Evolutionary conservation across 2,888 invertebrate species (phyloP).

Genomic region (Nasonia oneida): DNA sequence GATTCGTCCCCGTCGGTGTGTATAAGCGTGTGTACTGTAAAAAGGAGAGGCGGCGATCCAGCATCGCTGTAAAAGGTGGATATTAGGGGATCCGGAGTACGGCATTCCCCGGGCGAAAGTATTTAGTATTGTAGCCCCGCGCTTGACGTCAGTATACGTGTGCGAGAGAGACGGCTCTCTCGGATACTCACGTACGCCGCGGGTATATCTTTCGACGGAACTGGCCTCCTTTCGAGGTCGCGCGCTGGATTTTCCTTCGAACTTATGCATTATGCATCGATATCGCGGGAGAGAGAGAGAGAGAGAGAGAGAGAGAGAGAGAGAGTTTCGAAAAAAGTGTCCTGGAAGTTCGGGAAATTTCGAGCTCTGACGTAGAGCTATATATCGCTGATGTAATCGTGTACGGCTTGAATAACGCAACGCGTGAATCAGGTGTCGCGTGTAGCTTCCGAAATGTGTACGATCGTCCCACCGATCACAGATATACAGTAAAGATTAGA

Average conservation of each 20-base stretch:
- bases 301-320: too few relatives aligned
- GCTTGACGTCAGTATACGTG: constrained; percentile 69
- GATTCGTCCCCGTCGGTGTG: background rate
- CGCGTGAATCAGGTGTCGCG: background rate
- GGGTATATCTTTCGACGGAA: constrained; percentile 68
- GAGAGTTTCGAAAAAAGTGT: background rate
- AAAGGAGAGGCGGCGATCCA: constrained; percentile 26
- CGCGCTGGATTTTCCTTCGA: constrained; percentile 55
- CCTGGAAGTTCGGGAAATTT: background rate
- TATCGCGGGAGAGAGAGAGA: background rate
- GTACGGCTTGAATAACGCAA: background rate
- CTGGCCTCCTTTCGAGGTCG: constrained; percentile 72
- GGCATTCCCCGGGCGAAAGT: constrained; percentile 69
- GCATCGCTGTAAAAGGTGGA: too few relatives aligned
- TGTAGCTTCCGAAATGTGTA: background rate
- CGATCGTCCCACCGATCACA: background rate
- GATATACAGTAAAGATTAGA: background rate
- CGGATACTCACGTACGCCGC: background rate
- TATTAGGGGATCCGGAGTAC: background rate
- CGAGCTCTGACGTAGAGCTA: background rate
- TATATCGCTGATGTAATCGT: background rate
- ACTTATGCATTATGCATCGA: constrained; percentile 54
- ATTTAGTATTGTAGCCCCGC: constrained; percentile 43
- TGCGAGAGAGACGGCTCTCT: background rate
- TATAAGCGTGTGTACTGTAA: too few relatives aligned